Percentiles rank a stretch among this genome's conserved stretches.
These are phyloP conservation scores for Notamacropus eugenii DNA, from an alignment of 2,797 vertebrate species.

Conservation along the genomic window DNA sequence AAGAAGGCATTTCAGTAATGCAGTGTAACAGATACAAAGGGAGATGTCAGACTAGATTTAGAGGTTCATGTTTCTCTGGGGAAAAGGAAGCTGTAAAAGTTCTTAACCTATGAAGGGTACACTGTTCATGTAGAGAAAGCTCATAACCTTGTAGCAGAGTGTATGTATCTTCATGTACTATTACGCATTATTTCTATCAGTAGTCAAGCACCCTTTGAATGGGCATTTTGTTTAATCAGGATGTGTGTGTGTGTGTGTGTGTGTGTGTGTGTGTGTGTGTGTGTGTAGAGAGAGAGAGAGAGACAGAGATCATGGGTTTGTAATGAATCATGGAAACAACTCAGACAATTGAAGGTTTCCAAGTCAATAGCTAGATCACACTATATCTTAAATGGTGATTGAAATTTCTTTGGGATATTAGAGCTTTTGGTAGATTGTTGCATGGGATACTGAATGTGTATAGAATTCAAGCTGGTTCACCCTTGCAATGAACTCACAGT, in stretches of 20 bases:
- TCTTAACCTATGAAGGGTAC: not conserved
- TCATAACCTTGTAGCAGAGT: not conserved
- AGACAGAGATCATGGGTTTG: not conserved
- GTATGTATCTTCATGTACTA: not conserved
- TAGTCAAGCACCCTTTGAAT: not conserved
- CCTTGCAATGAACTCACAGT: not conserved
- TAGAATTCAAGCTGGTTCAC: not conserved
- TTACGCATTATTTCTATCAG: not conserved
- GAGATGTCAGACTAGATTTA: conserved; percentile 2
- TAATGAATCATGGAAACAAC: not conserved
- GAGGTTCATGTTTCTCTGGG: not conserved
- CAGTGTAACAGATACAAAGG: not conserved
- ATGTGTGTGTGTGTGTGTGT: not conserved
- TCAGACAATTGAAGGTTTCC: not conserved
- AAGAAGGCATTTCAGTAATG: not conserved
- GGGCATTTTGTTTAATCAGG: not conserved
- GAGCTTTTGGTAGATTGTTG: not conserved
- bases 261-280: too few species aligned
- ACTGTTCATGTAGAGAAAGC: not conserved
- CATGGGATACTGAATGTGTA: not conserved
- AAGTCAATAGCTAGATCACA: not conserved
- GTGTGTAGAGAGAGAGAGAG: too few species aligned
- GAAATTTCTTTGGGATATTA: not conserved
- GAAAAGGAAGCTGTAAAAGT: not conserved
- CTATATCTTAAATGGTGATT: not conserved